Evolutionary conservation across 1,140 invertebrate genomes (phyloP).

Genomic region (Cydia strobilella): DNA sequence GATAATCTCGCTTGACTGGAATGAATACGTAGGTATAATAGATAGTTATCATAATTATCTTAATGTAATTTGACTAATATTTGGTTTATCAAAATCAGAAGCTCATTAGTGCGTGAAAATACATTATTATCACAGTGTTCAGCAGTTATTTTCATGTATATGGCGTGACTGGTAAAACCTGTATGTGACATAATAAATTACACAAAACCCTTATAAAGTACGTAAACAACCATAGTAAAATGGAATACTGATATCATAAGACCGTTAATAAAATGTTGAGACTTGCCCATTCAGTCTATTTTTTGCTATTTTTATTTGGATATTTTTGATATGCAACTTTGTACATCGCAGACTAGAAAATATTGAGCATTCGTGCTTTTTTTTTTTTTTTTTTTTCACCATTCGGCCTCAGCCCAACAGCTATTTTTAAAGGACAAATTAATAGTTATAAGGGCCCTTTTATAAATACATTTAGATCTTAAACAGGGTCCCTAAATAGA

Average conservation of each 20-base stretch:
- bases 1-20: slow-evolving; percentile 15
- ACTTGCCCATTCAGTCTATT: slow-evolving; percentile 27
- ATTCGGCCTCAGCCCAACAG: not conserved
- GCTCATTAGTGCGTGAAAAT: slow-evolving; percentile 31
- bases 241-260: slow-evolving; percentile 28
- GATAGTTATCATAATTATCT: slow-evolving; percentile 22
- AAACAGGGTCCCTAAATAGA: not conserved
- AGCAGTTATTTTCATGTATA: slow-evolving; percentile 28
- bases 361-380: slow-evolving; percentile 18
- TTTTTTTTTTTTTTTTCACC: not conserved
- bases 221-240: slow-evolving; percentile 26
- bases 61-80: slow-evolving; percentile 37
- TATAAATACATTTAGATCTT: not conserved
- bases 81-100: slow-evolving; percentile 34
- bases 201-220: slow-evolving; percentile 16
- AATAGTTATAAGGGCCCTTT: not conserved
- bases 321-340: slow-evolving; percentile 30
- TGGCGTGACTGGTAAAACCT: slow-evolving; percentile 31
- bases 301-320: slow-evolving; percentile 24
- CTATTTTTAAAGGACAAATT: not conserved
- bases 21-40: slow-evolving; percentile 31
- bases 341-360: slow-evolving; percentile 27
- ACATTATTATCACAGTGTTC: slow-evolving; percentile 30
- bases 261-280: slow-evolving; percentile 20
- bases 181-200: slow-evolving; percentile 17